These are phyloP conservation scores for Mionectes olivaceus DNA, from an alignment of 2,797 vertebrate genomes.

Conservation along the genomic window DNA sequence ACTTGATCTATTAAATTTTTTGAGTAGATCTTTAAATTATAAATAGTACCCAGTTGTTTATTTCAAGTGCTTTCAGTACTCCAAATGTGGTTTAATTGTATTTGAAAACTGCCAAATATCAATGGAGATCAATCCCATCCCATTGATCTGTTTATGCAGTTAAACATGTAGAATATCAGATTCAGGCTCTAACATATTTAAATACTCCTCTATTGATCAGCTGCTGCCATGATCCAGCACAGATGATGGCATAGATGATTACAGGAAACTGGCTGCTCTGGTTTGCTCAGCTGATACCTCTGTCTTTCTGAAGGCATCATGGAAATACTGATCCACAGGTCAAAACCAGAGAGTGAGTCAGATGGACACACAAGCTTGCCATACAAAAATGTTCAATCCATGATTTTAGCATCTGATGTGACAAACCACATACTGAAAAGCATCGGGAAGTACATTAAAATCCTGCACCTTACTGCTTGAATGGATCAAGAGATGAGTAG, in stretches of 20 bases:
- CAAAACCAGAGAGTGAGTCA: neutral
- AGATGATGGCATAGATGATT: conserved; percentile 84
- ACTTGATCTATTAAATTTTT: conserved; percentile 76
- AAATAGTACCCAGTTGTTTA: conserved; percentile 77
- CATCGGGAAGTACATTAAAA: neutral
- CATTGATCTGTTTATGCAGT: conserved; percentile 88
- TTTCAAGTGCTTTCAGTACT: conserved; percentile 75
- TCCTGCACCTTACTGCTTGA: neutral
- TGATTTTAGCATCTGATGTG: neutral
- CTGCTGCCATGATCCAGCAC: conserved; percentile 83
- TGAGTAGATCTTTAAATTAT: conserved; percentile 73
- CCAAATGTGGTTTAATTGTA: conserved; percentile 86
- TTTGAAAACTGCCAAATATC: conserved; percentile 87
- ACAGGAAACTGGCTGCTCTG: conserved; percentile 80
- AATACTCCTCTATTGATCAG: conserved; percentile 89
- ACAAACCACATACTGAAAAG: neutral
- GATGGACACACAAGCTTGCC: neutral
- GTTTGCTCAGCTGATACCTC: conserved; percentile 58
- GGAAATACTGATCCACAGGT: conserved; percentile 4
- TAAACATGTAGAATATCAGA: conserved; percentile 87
- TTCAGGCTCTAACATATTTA: conserved; percentile 88
- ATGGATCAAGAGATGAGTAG: neutral
- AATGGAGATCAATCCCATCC: conserved; percentile 80
- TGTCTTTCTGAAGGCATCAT: conserved; percentile 19
- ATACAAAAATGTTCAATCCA: neutral